Conservation (phyloP, 1,140 invertebrate species). For the Sarcophaga bullata region DNA sequence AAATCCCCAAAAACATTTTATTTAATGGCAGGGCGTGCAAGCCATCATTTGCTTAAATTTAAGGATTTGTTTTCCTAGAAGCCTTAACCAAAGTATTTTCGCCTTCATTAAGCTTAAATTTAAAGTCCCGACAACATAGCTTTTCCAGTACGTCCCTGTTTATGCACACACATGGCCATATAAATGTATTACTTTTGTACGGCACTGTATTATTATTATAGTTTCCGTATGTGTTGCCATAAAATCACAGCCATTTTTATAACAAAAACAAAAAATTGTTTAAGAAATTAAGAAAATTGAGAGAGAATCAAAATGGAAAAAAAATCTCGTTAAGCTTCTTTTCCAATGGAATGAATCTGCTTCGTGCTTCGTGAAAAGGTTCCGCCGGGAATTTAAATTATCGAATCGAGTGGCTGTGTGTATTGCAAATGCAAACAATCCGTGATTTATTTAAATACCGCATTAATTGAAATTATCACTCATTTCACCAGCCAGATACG, state of each 20-base stretch:
- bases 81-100: slow-evolving; percentile 34
- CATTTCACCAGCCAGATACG: not conserved
- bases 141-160: not conserved
- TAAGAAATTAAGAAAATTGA: not conserved
- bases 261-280: too few relatives aligned
- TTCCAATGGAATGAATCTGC: not conserved
- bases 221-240: too few relatives aligned
- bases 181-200: not conserved
- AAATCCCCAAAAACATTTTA: too few relatives aligned
- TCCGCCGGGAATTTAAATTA: too few relatives aligned
- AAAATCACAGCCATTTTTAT: too few relatives aligned
- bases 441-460: slow-evolving; percentile 44
- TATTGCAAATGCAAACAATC: slow-evolving; percentile 41
- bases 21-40: too few relatives aligned
- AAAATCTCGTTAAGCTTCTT: slow-evolving; percentile 9
- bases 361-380: not conserved
- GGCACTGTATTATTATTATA: too few relatives aligned
- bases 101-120: slow-evolving; percentile 38
- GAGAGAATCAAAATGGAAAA: not conserved
- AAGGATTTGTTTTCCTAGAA: too few relatives aligned
- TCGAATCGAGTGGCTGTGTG: not conserved
- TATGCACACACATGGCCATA: too few relatives aligned
- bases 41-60: too few relatives aligned
- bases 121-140: not conserved
- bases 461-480: slow-evolving; percentile 46